These are phyloP conservation scores for Vespertilio murinus DNA, from an alignment of 2,797 vertebrate species.

Conservation along the genomic window DNA sequence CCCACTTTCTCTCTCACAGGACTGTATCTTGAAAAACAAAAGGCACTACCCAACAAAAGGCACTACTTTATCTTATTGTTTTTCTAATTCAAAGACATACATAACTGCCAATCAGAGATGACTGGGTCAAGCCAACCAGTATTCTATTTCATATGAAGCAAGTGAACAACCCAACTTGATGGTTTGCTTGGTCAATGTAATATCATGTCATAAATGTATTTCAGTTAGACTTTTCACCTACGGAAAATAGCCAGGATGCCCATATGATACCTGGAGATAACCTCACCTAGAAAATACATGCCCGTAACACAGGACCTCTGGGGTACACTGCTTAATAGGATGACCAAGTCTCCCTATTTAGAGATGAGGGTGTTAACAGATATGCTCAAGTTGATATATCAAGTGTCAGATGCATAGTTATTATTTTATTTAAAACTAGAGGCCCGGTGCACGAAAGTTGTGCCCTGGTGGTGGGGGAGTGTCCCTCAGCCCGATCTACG, in stretches of 20 bases:
- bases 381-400: neutral
- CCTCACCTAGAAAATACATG: neutral
- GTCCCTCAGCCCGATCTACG: too few species aligned
- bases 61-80: neutral
- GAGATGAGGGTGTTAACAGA: neutral
- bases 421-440: neutral
- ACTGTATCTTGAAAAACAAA: neutral
- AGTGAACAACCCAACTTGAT: neutral
- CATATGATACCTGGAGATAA: neutral
- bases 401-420: neutral
- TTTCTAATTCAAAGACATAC: neutral
- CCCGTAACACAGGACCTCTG: neutral
- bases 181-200: neutral
- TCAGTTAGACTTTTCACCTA: neutral
- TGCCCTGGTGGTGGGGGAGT: too few species aligned
- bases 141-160: neutral
- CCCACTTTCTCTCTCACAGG: neutral
- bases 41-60: neutral
- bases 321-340: neutral
- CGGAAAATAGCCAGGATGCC: neutral
- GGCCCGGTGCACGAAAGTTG: too few species aligned
- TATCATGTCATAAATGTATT: neutral
- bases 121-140: neutral
- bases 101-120: neutral
- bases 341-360: neutral